Evolutionary conservation across 2,888 invertebrate species (phyloP).

Genomic region (Ophion ellenae): DNA sequence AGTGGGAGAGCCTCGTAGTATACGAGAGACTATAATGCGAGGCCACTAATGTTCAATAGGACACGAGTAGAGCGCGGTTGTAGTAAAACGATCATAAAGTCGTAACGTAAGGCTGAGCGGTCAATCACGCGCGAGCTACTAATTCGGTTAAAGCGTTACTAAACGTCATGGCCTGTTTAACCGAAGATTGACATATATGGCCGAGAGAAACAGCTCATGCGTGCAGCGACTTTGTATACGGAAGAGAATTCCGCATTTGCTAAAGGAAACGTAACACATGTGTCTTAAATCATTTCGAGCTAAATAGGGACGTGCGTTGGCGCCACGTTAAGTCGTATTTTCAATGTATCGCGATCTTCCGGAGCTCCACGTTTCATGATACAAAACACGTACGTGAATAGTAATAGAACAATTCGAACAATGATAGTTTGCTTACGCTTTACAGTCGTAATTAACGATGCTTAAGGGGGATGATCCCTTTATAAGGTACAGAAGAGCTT

Average conservation of each 20-base stretch:
- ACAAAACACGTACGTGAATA: too few relatives aligned
- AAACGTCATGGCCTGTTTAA: conserved; percentile 59
- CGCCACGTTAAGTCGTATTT: neutral
- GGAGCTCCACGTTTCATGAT: too few relatives aligned
- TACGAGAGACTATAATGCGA: conserved; percentile 18
- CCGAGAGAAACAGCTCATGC: neutral
- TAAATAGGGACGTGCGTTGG: neutral
- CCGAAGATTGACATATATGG: conserved; percentile 48
- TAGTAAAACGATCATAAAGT: conserved; percentile 52
- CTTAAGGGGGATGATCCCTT: too few relatives aligned
- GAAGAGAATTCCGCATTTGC: conserved; percentile 21
- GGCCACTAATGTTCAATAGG: conserved; percentile 41
- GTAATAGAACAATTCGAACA: too few relatives aligned
- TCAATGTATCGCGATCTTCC: neutral
- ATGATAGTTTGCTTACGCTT: too few relatives aligned
- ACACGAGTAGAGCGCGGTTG: neutral
- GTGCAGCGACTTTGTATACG: neutral
- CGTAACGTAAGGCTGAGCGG: conserved; percentile 51
- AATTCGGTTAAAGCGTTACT: conserved; percentile 59
- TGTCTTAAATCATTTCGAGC: conserved; percentile 52
- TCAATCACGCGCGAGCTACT: conserved; percentile 55
- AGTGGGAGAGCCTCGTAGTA: neutral
- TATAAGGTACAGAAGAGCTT: too few relatives aligned
- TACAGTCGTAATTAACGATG: too few relatives aligned
- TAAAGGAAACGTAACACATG: conserved; percentile 42